Evolutionary conservation across 2,797 vertebrate species (phyloP).

Genomic region (Phoxinus dragarum): DNA sequence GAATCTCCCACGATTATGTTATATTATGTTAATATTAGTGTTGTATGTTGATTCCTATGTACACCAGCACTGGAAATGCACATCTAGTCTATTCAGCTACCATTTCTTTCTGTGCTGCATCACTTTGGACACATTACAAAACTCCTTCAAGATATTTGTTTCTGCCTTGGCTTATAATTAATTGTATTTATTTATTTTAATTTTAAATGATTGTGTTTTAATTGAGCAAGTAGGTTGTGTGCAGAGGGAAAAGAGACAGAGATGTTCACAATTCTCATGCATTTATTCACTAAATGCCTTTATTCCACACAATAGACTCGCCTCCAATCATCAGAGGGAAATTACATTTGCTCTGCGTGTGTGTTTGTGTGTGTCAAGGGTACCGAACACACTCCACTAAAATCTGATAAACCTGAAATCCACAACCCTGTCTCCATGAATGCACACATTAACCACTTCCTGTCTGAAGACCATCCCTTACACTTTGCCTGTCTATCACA

Average conservation of each 20-base stretch:
- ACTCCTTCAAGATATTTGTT: slow-evolving; percentile 54
- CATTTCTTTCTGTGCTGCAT: slow-evolving; percentile 40
- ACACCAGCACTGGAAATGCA: background rate
- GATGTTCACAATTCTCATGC: slow-evolving; percentile 72
- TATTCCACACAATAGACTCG: slow-evolving; percentile 78
- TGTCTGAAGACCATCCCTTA: slow-evolving; percentile 20
- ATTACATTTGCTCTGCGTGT: slow-evolving; percentile 71
- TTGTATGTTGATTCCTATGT: background rate
- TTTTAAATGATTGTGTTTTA: slow-evolving; percentile 8
- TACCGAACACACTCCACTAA: slow-evolving; percentile 65
- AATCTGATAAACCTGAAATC: slow-evolving; percentile 78
- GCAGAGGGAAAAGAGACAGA: background rate
- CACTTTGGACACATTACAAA: background rate
- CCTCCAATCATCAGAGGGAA: slow-evolving; percentile 72
- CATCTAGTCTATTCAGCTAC: slow-evolving; percentile 60
- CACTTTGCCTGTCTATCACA: slow-evolving; percentile 48
- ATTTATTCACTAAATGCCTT: slow-evolving; percentile 73
- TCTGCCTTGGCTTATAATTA: slow-evolving; percentile 47
- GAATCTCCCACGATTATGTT: background rate
- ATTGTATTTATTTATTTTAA: slow-evolving; percentile 60
- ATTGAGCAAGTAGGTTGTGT: background rate
- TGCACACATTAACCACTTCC: slow-evolving; percentile 54
- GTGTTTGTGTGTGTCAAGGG: background rate
- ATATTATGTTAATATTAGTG: no score
- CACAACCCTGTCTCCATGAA: slow-evolving; percentile 73